Base-by-base conservation (phyloP, 2,113 vertebrate species). In the Silurus glanis region DNA sequence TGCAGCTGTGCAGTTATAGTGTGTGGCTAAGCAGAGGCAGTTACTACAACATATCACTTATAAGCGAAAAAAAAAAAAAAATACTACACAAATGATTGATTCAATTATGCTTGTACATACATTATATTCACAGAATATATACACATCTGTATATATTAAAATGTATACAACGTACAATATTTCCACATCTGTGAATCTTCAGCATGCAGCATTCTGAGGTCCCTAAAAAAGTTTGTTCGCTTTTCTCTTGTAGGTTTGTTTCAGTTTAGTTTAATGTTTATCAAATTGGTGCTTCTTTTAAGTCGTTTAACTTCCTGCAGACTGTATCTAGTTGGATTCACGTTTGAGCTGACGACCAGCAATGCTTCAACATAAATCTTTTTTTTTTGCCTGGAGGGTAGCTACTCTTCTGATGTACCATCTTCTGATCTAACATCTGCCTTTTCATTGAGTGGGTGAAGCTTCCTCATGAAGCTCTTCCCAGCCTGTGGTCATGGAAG, bases 401-500 rank as follows among this genome's bases (percentile, higher is more conserved):
- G 59, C 71, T 55, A n/a, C 58, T 76, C 12, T n/a, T 83, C 80
- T 76, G 28, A 82, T 75, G 25, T 75, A 66, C 80, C 85, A 86
- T 86, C 83, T 84, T 87, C 61, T 56, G 25, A 75, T 76, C 80
- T 82, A 82, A 64, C 86, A 83, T 66, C 72, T 86, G 85, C 80
- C 85, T 80, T 86, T 86, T 86, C 71, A 64, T 83, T 82, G 85
- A 64, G 69, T 75, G 79, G 67, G 69, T 81, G 80, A 86, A 64
- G 59, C 59, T 67, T 86, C 28, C 53, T 86, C 80, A 76, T 62
- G 66, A 67, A 83, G 62, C 59, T 67, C 21, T 78, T 87, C 67
- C 51, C 80, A 82, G 69, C 80, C 85, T 86, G 80, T 76, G 85
- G 80, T 86, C 80, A 76, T 83, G 37, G 86, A 87, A 83, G 81